Evolutionary conservation across 2,888 invertebrate species (phyloP), one percentile per base, ranked within the genome.

Genomic region (Harmothoe impar): DNA sequence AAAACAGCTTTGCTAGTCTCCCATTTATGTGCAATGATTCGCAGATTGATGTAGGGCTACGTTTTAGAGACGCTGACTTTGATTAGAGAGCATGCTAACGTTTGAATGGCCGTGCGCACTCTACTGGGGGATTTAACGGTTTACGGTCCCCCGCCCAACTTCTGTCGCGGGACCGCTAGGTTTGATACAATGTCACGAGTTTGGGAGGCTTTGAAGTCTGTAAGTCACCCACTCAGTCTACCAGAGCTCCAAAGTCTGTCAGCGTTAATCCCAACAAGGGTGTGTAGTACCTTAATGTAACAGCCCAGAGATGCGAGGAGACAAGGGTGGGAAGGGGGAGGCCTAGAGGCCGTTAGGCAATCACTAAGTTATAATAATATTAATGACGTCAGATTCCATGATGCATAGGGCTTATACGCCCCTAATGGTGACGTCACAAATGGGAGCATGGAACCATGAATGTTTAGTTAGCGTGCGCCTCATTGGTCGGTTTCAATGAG

Each of bases 241-340:
- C n/a, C 68, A 68, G 68, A n/a, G 20, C 68, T 7, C 17, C 68
- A 72, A 72, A n/a, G 20, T 72, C 72, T 72, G 62, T 62, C 62
- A 62, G 62, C 3, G 29, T 72, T 29, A 23, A 72, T 72, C 25
- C 25, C n/a, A 72, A 29, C 15, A n/a, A 23, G 72, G 72, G 29
- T 72, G 29, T 29, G 15, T 7, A 15, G 72, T 1, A 3, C 5
- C 1, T 1, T 15, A 72, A 17, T 15, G 29, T 25, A 0, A 29
- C 29, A 72, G 72, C 29, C 29, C 15, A 29, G 29, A 5, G 31
- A 3, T 0, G 25, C 3, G 7, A 15, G 20, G 62, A n/a, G n/a
- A 62, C 12, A 5, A n/a, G 62, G 62, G 62, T n/a, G 62, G 72
- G 29, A 29, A 72, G 25, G 25, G 29, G 25, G 25, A 72, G 5